Conservation (phyloP, 1,140 invertebrate species). For the Drosophila paulistorum region DNA sequence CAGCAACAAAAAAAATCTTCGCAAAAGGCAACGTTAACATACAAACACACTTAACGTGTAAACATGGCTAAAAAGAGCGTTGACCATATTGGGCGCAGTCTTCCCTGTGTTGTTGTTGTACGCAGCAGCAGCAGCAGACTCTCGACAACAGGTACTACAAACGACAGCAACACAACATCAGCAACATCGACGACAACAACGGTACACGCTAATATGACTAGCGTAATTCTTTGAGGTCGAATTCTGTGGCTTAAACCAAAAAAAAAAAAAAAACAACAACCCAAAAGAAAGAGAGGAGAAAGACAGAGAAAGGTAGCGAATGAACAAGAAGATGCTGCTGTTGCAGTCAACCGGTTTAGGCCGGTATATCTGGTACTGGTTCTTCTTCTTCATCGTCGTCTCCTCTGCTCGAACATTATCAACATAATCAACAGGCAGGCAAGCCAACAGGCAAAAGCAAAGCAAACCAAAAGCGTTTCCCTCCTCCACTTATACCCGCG, state of each 20-base stretch:
- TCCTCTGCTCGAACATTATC: slow-evolving; percentile 65
- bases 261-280: neutral
- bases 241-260: slow-evolving; percentile 11
- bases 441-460: neutral
- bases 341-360: slow-evolving; percentile 51
- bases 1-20: neutral
- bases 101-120: slow-evolving; percentile 42
- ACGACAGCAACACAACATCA: slow-evolving; percentile 38
- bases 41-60: slow-evolving; percentile 80
- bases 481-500: neutral
- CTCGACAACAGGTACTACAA: slow-evolving; percentile 60
- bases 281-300: neutral
- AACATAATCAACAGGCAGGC: slow-evolving; percentile 74
- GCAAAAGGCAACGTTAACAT: slow-evolving; percentile 56
- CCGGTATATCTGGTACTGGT: slow-evolving; percentile 44
- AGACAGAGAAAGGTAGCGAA: slow-evolving; percentile 3
- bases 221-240: slow-evolving; percentile 48
- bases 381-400: neutral
- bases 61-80: slow-evolving; percentile 79
- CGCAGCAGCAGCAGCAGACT: slow-evolving; percentile 26
- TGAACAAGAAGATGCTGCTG: slow-evolving; percentile 29
- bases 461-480: neutral
- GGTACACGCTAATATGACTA: slow-evolving; percentile 78
- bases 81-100: slow-evolving; percentile 73
- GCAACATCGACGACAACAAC: slow-evolving; percentile 47